Base-by-base conservation (phyloP, 2,113 vertebrate genomes). In the Delphinapterus leucas region DNA sequence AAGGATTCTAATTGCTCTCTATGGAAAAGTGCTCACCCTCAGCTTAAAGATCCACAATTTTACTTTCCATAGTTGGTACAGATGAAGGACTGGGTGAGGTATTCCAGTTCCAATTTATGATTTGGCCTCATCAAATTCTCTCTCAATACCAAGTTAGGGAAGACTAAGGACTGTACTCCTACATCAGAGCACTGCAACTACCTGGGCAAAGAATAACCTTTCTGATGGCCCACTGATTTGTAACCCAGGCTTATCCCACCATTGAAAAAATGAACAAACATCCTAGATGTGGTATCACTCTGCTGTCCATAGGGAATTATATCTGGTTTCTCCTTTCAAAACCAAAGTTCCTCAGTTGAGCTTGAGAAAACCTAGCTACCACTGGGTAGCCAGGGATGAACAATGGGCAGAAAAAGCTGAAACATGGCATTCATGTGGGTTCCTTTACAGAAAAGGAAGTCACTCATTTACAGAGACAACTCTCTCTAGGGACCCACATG, bases 321-420 rank as follows among this genome's bases (percentile, higher is more conserved):
- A 41, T 28, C 9, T 70, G 12, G 10, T 85, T 95, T 93, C 68
- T 93, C 60, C 79, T 92, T 93, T 92, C 68, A 91, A 88, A 92
- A 41, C 76, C 23, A 85, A 88, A 53, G 31, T 31, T 86, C 49
- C 23, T 88, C 71, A 8, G 13, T 8, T 76, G 49, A 80, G 55
- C 23, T 70, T 89, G 63, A 94, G 31, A 92, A 96, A 92, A 90
- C 18, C 49, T 76, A 87, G 60, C 85, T 65, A 71, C 36, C 58
- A 21, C 14, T n/a, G n/a, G 58, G 74, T n/a, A 70, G 20, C 44
- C 79, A 21, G 68, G 49, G n/a, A 49, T 2, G 67, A 55, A 77
- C 60, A 90, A 77, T 4, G 26, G 61, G 21, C 33, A 80, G 21
- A 80, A 25, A 95, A 93, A 76, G n/a, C 53, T 67, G 47, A 47